phyloP scores from a whole-genome alignment of 2,113 vertebrate species.

The Zapornia atra region DNA sequence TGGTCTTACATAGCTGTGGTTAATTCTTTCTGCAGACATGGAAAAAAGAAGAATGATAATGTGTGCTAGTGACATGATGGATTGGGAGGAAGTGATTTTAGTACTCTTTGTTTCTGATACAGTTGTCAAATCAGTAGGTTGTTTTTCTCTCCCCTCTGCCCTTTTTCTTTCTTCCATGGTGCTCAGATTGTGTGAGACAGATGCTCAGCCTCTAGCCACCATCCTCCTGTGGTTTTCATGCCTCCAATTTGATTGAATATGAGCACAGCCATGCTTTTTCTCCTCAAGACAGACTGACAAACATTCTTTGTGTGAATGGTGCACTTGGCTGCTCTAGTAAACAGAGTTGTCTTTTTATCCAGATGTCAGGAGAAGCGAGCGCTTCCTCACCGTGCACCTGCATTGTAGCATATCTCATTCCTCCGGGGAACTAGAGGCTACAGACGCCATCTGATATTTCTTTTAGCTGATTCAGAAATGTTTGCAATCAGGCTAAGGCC shows the following conservation, averaged over 20 bases:
- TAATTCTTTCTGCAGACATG: neutral
- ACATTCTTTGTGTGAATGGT: constrained; percentile 12
- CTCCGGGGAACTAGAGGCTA: neutral
- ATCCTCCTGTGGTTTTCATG: constrained; percentile 43
- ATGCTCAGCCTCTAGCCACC: constrained; percentile 61
- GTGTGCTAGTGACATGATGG: neutral
- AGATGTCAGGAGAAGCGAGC: constrained; percentile 43
- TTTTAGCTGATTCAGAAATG: constrained; percentile 19
- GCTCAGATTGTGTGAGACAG: constrained; percentile 22
- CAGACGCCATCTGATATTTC: constrained; percentile 24
- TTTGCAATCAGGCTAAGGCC: neutral
- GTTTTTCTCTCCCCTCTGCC: accelerated
- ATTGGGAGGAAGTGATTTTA: neutral
- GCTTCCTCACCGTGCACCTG: constrained; percentile 24
- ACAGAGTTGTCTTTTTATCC: constrained; percentile 35
- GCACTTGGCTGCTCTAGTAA: constrained; percentile 22
- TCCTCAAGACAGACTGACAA: constrained; percentile 52
- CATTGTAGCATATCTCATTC: constrained; percentile 12
- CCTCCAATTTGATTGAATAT: constrained; percentile 38
- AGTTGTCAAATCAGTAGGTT: neutral
- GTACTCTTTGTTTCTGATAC: neutral
- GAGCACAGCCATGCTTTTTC: constrained; percentile 50
- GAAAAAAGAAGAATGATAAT: neutral
- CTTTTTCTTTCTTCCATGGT: neutral
- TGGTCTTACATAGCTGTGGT: neutral